These are phyloP conservation scores for Chironomus riparius DNA, from an alignment of 2,888 invertebrate species.

Conservation along the genomic window DNA sequence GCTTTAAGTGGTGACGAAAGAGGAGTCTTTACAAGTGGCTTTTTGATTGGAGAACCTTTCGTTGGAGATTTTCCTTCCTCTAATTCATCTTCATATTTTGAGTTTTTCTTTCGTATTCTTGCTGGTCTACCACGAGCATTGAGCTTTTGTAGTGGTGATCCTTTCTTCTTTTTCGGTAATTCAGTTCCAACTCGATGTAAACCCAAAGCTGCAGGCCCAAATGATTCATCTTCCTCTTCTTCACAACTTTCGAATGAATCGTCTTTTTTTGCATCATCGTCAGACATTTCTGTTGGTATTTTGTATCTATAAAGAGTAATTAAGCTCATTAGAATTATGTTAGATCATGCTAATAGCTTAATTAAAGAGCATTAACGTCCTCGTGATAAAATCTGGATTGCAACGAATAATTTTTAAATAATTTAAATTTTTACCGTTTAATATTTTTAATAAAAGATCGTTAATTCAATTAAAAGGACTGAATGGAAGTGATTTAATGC, in stretches of 20 bases:
- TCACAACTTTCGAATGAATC: conserved; percentile 36
- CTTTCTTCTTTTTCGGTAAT: conserved; percentile 60
- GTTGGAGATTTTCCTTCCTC: conserved; percentile 48
- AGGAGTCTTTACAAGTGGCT: conserved; percentile 38
- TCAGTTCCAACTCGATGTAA: conserved; percentile 71
- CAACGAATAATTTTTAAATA: not conserved
- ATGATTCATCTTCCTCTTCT: conserved; percentile 60
- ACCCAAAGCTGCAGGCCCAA: conserved; percentile 72
- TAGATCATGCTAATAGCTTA: not conserved
- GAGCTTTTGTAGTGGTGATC: conserved; percentile 64
- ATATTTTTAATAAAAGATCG: not conserved
- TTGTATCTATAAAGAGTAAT: not conserved
- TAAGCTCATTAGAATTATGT: not conserved
- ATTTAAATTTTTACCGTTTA: not conserved
- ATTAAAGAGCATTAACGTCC: not conserved
- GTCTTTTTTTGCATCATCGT: conserved; percentile 35
- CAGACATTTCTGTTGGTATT: not conserved
- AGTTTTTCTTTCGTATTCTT: conserved; percentile 82
- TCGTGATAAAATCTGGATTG: not conserved
- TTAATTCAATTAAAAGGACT: too few species aligned
- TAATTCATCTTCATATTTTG: conserved; percentile 78
- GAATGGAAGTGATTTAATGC: too few species aligned
- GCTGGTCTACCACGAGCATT: conserved; percentile 75
- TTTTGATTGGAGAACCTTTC: conserved; percentile 30
- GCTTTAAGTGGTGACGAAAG: conserved; percentile 46